phyloP scores from a whole-genome alignment of 2,797 vertebrate species.

The Alcedo quadribrachys region DNA sequence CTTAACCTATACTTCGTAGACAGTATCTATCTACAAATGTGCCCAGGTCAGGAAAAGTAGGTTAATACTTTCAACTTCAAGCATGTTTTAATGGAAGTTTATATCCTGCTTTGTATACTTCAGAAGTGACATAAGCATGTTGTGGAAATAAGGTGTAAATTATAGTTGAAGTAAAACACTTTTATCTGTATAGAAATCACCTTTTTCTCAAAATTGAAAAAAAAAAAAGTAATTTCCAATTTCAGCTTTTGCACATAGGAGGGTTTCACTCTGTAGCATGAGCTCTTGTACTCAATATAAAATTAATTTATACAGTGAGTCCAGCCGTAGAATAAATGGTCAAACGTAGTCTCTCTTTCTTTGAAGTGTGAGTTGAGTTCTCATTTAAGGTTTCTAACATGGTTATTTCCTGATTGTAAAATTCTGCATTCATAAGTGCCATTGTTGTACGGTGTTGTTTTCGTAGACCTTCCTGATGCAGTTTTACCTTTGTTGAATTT shows the following conservation, averaged over 20 bases:
- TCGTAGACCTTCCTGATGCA: slow-evolving; percentile 75
- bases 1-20: slow-evolving; percentile 77
- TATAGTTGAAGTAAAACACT: slow-evolving; percentile 74
- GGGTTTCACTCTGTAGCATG: slow-evolving; percentile 77
- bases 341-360: slow-evolving; percentile 71
- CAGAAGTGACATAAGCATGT: slow-evolving; percentile 79
- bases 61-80: slow-evolving; percentile 75
- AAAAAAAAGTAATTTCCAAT: slow-evolving; percentile 52
- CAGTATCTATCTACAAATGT: slow-evolving; percentile 78
- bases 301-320: slow-evolving; percentile 76
- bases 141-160: slow-evolving; percentile 77
- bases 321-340: slow-evolving; percentile 75
- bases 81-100: slow-evolving; percentile 80
- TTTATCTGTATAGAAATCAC: slow-evolving; percentile 75
- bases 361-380: slow-evolving; percentile 75
- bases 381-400: slow-evolving; percentile 72
- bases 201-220: slow-evolving; percentile 74
- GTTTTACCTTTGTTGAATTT: slow-evolving; percentile 85
- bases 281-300: slow-evolving; percentile 74
- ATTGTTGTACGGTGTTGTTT: slow-evolving; percentile 82
- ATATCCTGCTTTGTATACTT: slow-evolving; percentile 75
- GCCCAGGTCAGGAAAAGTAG: slow-evolving; percentile 76
- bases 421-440: slow-evolving; percentile 81
- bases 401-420: slow-evolving; percentile 76
- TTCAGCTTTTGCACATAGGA: slow-evolving; percentile 78